phyloP scores from a whole-genome alignment of 2,797 vertebrate species.

The Linurgus olivaceus region DNA sequence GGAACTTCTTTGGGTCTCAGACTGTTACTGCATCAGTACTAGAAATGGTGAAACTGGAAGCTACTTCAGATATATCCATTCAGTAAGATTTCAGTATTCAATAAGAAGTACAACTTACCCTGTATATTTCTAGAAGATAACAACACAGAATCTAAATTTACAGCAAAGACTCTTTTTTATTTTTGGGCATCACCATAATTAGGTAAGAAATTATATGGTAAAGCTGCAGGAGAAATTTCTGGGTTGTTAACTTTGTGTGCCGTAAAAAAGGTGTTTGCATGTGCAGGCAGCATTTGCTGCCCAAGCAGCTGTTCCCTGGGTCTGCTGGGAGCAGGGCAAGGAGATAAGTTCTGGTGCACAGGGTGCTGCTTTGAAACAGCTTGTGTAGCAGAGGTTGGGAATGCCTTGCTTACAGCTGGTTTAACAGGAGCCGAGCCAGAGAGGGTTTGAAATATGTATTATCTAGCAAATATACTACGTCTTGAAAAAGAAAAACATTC shows the following conservation, averaged over 20 bases:
- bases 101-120: neutral
- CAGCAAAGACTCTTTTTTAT: neutral
- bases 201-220: neutral
- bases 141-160: neutral
- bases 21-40: neutral
- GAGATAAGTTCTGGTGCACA: neutral
- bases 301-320: neutral
- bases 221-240: neutral
- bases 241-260: neutral
- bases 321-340: neutral
- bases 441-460: neutral
- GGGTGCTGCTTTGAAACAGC: neutral
- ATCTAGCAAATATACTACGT: neutral
- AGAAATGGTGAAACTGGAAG: neutral
- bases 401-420: neutral
- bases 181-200: neutral
- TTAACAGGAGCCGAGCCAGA: neutral
- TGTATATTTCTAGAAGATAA: neutral
- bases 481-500: neutral
- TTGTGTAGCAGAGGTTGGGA: neutral
- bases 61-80: neutral
- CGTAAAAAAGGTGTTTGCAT: neutral
- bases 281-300: neutral
- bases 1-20: neutral
- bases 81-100: neutral